These are phyloP conservation scores for Nothocercus nigrocapillus DNA, from an alignment of 2,113 vertebrate genomes.

Conservation along the genomic window DNA sequence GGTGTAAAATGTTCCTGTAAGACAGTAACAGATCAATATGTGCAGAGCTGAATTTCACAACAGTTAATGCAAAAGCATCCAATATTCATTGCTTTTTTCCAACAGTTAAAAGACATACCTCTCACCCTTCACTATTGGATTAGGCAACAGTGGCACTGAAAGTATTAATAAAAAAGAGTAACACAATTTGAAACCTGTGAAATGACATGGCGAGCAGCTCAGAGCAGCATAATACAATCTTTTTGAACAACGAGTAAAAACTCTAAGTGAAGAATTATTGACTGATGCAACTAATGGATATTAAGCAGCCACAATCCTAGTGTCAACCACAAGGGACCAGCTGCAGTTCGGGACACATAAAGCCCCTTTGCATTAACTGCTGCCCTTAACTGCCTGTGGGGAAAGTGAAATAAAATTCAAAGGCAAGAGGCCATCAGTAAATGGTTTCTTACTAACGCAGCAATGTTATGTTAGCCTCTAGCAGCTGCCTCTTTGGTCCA, in stretches of 20 bases:
- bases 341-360: neutral
- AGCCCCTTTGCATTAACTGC: neutral
- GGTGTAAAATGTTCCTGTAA: conserved; percentile 97
- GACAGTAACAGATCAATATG: conserved; percentile 35
- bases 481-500: neutral
- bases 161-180: conserved; percentile 24
- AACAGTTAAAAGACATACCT: neutral
- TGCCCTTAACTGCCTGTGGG: neutral
- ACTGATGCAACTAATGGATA: neutral
- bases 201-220: neutral
- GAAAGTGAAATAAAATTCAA: neutral
- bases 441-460: neutral
- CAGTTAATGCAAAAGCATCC: conserved; percentile 5
- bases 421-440: neutral
- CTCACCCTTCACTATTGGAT: neutral
- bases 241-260: neutral
- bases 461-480: neutral
- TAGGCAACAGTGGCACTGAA: neutral
- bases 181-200: neutral
- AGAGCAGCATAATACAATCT: neutral
- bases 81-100: neutral
- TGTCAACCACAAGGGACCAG: neutral
- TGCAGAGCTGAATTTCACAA: neutral
- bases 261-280: neutral
- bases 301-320: neutral